Evolutionary conservation across 2,888 invertebrate genomes (phyloP).

Genomic region (Polydrusus tereticollis): DNA sequence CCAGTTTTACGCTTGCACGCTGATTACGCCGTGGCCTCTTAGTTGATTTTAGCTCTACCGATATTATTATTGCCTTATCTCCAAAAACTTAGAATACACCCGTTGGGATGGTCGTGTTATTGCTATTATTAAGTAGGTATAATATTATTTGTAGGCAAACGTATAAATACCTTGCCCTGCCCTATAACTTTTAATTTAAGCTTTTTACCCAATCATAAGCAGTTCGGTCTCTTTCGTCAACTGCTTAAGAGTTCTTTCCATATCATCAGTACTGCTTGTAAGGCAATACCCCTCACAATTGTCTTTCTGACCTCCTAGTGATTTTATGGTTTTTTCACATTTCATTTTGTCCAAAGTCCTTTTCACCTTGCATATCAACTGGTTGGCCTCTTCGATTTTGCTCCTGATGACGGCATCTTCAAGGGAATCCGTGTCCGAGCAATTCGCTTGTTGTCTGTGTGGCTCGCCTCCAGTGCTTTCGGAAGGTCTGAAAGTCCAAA

Average conservation of each 20-base stretch:
- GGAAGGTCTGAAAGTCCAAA: constrained; percentile 11
- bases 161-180: too few species aligned
- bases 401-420: constrained; percentile 48
- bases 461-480: neutral
- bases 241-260: constrained; percentile 32
- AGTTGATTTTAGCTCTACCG: too few species aligned
- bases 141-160: too few species aligned
- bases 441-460: neutral
- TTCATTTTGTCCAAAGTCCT: constrained; percentile 55
- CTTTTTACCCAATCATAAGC: constrained; percentile 30
- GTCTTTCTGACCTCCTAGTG: too few species aligned
- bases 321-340: constrained; percentile 29
- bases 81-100: too few species aligned
- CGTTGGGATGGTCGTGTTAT: too few species aligned
- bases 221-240: constrained; percentile 19
- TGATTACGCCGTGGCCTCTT: too few species aligned
- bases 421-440: constrained; percentile 6
- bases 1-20: too few species aligned
- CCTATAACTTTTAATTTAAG: neutral
- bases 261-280: constrained; percentile 39
- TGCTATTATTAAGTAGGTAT: too few species aligned
- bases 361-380: constrained; percentile 56
- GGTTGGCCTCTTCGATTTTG: constrained; percentile 58
- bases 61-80: too few species aligned
- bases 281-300: neutral